A percentile compares a stretch with the other conserved stretches of the same genome.
Conservation (phyloP, 1,140 invertebrate genomes). For the Zaprionus capensis region DNA sequence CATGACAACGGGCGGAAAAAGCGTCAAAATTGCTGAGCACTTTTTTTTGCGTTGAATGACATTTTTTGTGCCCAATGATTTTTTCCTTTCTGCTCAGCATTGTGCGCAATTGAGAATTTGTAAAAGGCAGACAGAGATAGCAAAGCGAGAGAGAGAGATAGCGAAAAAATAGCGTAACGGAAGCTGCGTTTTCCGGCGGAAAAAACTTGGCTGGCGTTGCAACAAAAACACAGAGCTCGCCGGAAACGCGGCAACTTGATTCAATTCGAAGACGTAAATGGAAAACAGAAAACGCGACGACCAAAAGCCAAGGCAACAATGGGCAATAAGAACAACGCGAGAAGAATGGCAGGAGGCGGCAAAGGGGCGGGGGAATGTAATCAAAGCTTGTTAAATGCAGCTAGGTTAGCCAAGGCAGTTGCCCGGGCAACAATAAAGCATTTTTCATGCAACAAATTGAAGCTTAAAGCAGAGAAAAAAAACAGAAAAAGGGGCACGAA, state of each 20-base stretch:
- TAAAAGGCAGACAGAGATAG: constrained; percentile 39
- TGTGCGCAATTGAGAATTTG: constrained; percentile 74
- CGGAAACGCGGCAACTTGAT: constrained; percentile 74
- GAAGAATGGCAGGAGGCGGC: constrained; percentile 27
- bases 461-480: constrained; percentile 30
- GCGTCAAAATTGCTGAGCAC: constrained; percentile 59
- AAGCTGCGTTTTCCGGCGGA: constrained; percentile 77
- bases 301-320: constrained; percentile 60
- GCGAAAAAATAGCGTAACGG: constrained; percentile 32
- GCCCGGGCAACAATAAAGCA: constrained; percentile 32
- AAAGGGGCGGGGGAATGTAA: constrained; percentile 44
- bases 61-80: constrained; percentile 1
- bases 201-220: constrained; percentile 69
- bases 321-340: constrained; percentile 17
- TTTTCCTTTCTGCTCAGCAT: constrained; percentile 19
- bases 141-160: not conserved
- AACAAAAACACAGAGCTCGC: constrained; percentile 24
- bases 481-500: not conserved
- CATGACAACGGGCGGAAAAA: constrained; percentile 21
- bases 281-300: constrained; percentile 69
- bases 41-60: constrained; percentile 38
- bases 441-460: constrained; percentile 42
- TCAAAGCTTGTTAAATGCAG: constrained; percentile 58
- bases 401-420: constrained; percentile 15
- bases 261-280: constrained; percentile 75